phyloP scores from a whole-genome alignment of 2,888 invertebrate genomes.

The Drosophila meridiana region DNA sequence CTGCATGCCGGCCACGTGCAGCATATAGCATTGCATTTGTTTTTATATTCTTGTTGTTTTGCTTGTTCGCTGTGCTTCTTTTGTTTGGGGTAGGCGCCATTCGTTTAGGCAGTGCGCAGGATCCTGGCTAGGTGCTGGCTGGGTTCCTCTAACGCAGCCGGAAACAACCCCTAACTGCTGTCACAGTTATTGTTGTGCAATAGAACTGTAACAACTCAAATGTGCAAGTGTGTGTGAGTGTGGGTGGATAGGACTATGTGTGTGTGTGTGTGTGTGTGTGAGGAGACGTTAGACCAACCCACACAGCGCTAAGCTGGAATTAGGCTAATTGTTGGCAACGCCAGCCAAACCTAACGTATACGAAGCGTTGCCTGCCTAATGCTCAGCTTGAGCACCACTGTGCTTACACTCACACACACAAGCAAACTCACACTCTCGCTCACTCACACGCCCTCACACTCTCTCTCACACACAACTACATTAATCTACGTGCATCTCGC shows the following conservation, averaged over 20 bases:
- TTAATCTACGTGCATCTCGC: slow-evolving; percentile 62
- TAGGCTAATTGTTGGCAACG: slow-evolving; percentile 67
- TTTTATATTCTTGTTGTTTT: slow-evolving; percentile 16
- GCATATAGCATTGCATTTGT: slow-evolving; percentile 37
- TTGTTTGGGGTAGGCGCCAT: slow-evolving; percentile 78
- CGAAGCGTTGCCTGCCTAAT: slow-evolving; percentile 43
- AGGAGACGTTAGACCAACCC: slow-evolving; percentile 73
- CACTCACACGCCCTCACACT: slow-evolving; percentile 6
- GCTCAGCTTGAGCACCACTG: slow-evolving; percentile 24
- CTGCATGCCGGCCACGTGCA: slow-evolving; percentile 56
- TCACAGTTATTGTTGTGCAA: slow-evolving; percentile 57
- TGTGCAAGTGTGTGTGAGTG: slow-evolving; percentile 15
- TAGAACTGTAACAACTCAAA: slow-evolving; percentile 44
- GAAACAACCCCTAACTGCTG: slow-evolving; percentile 76
- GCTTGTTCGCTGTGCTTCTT: slow-evolving; percentile 15
- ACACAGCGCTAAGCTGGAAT: slow-evolving; percentile 57
- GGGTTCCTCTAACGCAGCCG: slow-evolving; percentile 61
- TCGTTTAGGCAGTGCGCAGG: slow-evolving; percentile 79
- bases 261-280: slow-evolving; percentile 27
- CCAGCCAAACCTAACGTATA: slow-evolving; percentile 43
- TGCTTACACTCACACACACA: slow-evolving; percentile 1
- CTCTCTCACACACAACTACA: slow-evolving; percentile 21
- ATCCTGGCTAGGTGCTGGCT: slow-evolving; percentile 38
- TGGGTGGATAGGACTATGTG: not conserved
- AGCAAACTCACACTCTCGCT: slow-evolving; percentile 19